Evolutionary conservation across 2,888 invertebrate genomes (phyloP).

Genomic region (Furcula furcula): DNA sequence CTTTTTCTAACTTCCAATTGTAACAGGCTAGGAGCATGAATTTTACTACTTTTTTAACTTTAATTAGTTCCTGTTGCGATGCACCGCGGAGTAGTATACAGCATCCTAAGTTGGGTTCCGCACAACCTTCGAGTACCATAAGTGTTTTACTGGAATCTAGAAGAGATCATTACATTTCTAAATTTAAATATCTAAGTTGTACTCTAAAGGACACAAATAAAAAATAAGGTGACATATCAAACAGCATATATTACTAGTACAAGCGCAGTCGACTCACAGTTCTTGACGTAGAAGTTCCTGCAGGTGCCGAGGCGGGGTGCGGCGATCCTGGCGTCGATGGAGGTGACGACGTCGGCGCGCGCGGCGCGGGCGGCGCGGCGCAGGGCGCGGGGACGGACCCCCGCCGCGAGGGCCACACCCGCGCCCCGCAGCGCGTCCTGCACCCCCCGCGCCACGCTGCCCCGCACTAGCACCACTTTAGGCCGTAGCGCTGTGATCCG

Average conservation of each 20-base stretch:
- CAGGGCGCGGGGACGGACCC: constrained; percentile 84
- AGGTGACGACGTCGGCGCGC: constrained; percentile 91
- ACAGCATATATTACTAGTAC: background rate
- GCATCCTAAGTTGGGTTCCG: constrained; percentile 90
- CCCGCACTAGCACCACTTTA: constrained; percentile 93
- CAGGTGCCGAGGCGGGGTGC: constrained; percentile 92
- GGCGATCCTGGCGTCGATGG: constrained; percentile 93
- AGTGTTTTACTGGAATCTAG: constrained; percentile 90
- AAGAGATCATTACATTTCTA: too few relatives aligned
- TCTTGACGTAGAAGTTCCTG: constrained; percentile 88
- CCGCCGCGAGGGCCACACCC: constrained; percentile 88
- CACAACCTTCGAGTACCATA: constrained; percentile 96
- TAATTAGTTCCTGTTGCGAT: constrained; percentile 85
- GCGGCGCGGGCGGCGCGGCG: constrained; percentile 88
- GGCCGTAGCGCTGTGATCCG: constrained; percentile 93
- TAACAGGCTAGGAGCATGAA: constrained; percentile 93
- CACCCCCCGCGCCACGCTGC: constrained; percentile 92
- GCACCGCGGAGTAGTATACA: constrained; percentile 93
- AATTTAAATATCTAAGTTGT: too few relatives aligned
- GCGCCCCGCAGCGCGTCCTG: constrained; percentile 90
- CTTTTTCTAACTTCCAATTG: constrained; percentile 95
- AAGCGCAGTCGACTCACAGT: constrained; percentile 48
- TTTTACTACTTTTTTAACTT: constrained; percentile 91
- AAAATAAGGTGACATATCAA: too few relatives aligned
- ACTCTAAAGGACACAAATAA: too few relatives aligned